Evolutionary conservation across 2,888 invertebrate genomes (phyloP).

Genomic region (Drosophila mimica): DNA sequence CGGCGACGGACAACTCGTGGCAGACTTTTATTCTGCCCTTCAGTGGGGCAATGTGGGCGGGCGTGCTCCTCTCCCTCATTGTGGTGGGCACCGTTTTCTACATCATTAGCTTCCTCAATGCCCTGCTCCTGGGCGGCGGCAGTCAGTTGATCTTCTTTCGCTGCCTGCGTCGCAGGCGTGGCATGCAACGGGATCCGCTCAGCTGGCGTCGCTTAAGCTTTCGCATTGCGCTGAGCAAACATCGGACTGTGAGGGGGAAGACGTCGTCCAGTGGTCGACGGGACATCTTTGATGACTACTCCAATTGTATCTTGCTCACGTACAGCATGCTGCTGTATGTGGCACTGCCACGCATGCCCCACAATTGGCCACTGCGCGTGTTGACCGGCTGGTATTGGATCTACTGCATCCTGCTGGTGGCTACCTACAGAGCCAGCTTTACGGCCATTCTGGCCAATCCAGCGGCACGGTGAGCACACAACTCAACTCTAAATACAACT

Average conservation of each 20-base stretch:
- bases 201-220: slow-evolving; percentile 67
- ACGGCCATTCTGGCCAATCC: slow-evolving; percentile 94
- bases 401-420: slow-evolving; percentile 92
- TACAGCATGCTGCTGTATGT: slow-evolving; percentile 93
- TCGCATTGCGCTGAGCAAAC: slow-evolving; percentile 70
- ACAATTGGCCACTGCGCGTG: slow-evolving; percentile 92
- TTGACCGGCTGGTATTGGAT: slow-evolving; percentile 95
- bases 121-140: slow-evolving; percentile 48
- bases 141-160: slow-evolving; percentile 53
- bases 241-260: slow-evolving; percentile 13
- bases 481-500: background rate
- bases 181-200: background rate
- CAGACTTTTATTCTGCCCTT: slow-evolving; percentile 92
- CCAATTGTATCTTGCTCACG: slow-evolving; percentile 91
- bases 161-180: slow-evolving; percentile 40
- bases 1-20: slow-evolving; percentile 93
- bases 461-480: slow-evolving; percentile 86
- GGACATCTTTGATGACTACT: slow-evolving; percentile 90
- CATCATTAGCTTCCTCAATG: slow-evolving; percentile 86
- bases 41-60: slow-evolving; percentile 91
- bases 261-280: background rate
- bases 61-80: slow-evolving; percentile 89
- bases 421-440: slow-evolving; percentile 93
- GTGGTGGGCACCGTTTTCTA: slow-evolving; percentile 89
- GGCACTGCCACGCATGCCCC: slow-evolving; percentile 91